These are phyloP conservation scores for Temnothorax ravouxi DNA, from an alignment of 2,888 invertebrate genomes.

Conservation along the genomic window DNA sequence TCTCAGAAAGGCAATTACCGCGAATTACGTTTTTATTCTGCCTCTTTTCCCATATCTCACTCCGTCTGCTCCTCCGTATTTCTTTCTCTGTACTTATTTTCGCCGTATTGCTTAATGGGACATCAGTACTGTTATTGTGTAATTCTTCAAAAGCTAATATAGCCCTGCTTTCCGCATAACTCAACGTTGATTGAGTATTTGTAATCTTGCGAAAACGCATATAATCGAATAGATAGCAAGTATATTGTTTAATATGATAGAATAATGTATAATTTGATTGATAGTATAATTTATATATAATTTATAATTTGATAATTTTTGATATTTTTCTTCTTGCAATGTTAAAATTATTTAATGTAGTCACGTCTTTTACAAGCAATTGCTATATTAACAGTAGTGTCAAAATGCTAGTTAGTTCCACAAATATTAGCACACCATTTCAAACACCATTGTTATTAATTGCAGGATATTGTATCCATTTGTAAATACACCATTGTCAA, in stretches of 20 bases:
- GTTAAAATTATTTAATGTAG: neutral
- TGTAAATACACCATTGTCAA: constrained; percentile 15
- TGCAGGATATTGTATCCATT: neutral
- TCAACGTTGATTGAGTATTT: neutral
- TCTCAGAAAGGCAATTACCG: constrained; percentile 74
- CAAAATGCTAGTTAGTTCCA: neutral
- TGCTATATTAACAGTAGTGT: neutral
- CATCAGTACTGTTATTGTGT: constrained; percentile 11
- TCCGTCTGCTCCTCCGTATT: constrained; percentile 15
- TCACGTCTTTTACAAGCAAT: neutral
- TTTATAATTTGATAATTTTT: constrained; percentile 22
- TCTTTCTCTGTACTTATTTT: constrained; percentile 52
- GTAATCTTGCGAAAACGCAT: neutral
- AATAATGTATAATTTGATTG: neutral
- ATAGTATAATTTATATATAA: constrained; percentile 1
- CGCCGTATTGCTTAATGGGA: neutral
- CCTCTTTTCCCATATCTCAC: constrained; percentile 22
- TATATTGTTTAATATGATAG: no score
- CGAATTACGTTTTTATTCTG: constrained; percentile 59
- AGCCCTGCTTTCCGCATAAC: neutral
- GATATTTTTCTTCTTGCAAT: neutral
- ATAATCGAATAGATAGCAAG: neutral
- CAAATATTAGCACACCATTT: constrained; percentile 5
- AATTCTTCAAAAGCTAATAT: neutral
- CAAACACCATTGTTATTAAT: neutral